Evolutionary conservation across 2,797 vertebrate species (phyloP), one percentile per base, ranked within the genome.

Genomic region (Xiphorhynchus erythropygius): DNA sequence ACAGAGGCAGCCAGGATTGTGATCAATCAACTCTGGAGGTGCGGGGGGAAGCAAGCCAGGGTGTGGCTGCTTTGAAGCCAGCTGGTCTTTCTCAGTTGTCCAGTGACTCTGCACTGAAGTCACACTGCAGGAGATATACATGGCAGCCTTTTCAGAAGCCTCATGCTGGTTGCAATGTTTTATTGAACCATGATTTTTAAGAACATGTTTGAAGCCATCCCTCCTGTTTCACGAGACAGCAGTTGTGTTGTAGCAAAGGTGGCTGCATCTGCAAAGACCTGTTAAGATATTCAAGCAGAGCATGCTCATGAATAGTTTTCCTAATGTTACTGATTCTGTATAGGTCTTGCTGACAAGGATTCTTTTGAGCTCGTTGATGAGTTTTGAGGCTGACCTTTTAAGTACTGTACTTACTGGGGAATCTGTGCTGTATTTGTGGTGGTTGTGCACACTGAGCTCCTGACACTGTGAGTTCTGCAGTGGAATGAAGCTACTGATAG

Each of bases 21-120:
- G 46, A 44, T 55, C 4, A 0, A 5, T 39, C 0, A 0, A 30
- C 57, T 87, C n/a, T 37, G 64, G 28, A 55, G 17, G n/a, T 37
- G 49, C 57, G 37, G 63, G 37, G 37, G 67, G 33, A 65, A 76
- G 73, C 59, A 76, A 67, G 25, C 24, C 28, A 25, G 19, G 21
- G 24, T 78, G n/a, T 23, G 63, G 49, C 46, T 73, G 49, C 57
- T 92, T 79, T 85, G 39, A 63, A 67, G 32, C 50, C 76, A 84
- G 1, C 47, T 69, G 75, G 22, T 64, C 67, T 78, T 89, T 50
- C n/a, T 49, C n/a, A 59, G 24, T 73, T 84, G 24, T 64, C 65
- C 65, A 41, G 39, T 11, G 9, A 8, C 70, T 76, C n/a, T 64
- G 73, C 21, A 13, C 46, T 33, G 9, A 30, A 63, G 41, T 80